Percentiles rank a stretch among this genome's conserved stretches.
phyloP scores from a whole-genome alignment of 1,140 invertebrate species.

The Solen grandis region DNA sequence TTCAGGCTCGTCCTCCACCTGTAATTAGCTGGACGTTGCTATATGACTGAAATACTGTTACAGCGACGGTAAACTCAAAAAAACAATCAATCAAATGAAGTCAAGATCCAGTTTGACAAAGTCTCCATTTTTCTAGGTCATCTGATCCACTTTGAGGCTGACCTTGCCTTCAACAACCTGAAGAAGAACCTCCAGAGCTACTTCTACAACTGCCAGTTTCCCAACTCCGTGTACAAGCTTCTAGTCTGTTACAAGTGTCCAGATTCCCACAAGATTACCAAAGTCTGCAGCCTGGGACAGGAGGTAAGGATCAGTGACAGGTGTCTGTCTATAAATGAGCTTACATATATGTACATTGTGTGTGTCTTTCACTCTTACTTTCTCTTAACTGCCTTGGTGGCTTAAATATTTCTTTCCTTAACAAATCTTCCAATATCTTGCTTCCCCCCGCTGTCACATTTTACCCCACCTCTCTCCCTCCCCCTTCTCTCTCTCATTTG shows the following conservation, averaged over 20 bases:
- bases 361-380: too few relatives aligned
- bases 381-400: neutral
- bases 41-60: too few relatives aligned
- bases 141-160: constrained; percentile 54
- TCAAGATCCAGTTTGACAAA: too few relatives aligned
- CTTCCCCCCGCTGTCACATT: neutral
- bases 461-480: neutral
- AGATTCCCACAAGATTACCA: constrained; percentile 1
- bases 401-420: neutral
- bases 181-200: constrained; percentile 9
- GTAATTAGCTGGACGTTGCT: too few relatives aligned
- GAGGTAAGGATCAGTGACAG: constrained; percentile 14
- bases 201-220: constrained; percentile 55
- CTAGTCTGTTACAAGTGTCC: constrained; percentile 44
- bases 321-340: neutral
- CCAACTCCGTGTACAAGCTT: constrained; percentile 41
- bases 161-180: constrained; percentile 37
- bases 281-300: constrained; percentile 41
- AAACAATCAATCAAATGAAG: too few relatives aligned
- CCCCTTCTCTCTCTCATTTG: neutral
- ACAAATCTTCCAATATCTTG: neutral
- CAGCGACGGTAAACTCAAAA: too few relatives aligned
- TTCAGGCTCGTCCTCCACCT: too few relatives aligned
- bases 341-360: neutral
- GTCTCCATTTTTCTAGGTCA: constrained; percentile 46